A percentile compares a stretch with the other conserved stretches of the same genome.
These are phyloP conservation scores for Lasioglossum leucozonium DNA, from an alignment of 2,888 invertebrate genomes.

Conservation along the genomic window DNA sequence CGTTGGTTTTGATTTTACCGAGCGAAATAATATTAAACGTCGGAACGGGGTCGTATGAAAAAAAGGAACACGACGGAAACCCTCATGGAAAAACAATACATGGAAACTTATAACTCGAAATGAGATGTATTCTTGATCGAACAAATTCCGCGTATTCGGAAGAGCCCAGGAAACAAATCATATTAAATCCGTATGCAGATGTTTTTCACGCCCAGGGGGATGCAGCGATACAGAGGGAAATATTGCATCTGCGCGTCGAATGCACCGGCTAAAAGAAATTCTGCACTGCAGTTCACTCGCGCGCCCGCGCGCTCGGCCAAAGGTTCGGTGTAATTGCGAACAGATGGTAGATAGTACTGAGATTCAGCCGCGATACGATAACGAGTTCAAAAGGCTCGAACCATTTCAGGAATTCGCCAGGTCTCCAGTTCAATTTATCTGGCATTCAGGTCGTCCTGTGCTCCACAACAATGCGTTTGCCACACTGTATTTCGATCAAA, in stretches of 20 bases:
- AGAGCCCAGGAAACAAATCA: slow-evolving; percentile 12
- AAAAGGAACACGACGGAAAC: background rate
- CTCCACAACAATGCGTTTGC: slow-evolving; percentile 63
- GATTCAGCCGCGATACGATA: slow-evolving; percentile 41
- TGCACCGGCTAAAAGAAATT: background rate
- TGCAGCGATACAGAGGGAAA: slow-evolving; percentile 17
- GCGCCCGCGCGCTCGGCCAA: slow-evolving; percentile 10
- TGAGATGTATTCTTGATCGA: background rate
- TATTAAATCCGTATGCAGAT: slow-evolving; percentile 36
- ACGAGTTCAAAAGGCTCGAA: slow-evolving; percentile 54
- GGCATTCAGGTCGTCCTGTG: slow-evolving; percentile 65
- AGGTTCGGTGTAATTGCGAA: slow-evolving; percentile 57
- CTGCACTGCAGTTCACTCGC: background rate
- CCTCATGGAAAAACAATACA: background rate
- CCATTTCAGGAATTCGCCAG: slow-evolving; percentile 56
- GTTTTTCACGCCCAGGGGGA: slow-evolving; percentile 34
- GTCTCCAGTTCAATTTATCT: slow-evolving; percentile 69
- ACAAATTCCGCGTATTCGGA: background rate
- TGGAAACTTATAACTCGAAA: background rate
- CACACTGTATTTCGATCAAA: slow-evolving; percentile 54
- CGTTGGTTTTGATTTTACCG: background rate
- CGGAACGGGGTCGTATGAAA: background rate
- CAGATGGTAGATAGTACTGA: slow-evolving; percentile 36
- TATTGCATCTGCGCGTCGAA: slow-evolving; percentile 23
- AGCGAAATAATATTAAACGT: slow-evolving; percentile 1